Base-by-base conservation (phyloP, 2,888 invertebrate genomes). In the Thalpophila matura region DNA sequence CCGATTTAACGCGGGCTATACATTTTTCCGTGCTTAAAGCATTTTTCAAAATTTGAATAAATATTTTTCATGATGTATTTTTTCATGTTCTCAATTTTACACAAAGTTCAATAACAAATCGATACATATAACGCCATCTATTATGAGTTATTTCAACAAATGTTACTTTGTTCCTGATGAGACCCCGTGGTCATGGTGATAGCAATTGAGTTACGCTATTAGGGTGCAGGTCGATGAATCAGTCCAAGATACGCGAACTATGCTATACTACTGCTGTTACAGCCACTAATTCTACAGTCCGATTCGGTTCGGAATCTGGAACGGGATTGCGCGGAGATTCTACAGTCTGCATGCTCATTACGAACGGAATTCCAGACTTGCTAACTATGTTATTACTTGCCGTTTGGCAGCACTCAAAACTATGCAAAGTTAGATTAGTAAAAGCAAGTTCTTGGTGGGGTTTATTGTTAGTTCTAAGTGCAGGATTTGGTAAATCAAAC, bases 331-430 rank as follows among this genome's bases (percentile, higher is more conserved):
- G n/a, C 29, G 6, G 42, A 58, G 58, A 73, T 69, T 51, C 51
- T 20, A 35, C 67, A 58, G 54, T 66, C 53, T 73, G 66, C 49
- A 73, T 50, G 51, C 59, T 73, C 59, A 66, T 69, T 69, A 73
- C 49, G 6, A 33, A 40, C 40, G 33, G 67, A 35, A 73, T 66
- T 43, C 58, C 59, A 58, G 67, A 46, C 50, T 45, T n/a, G 14
- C 56, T 64, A 73, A 73, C 58, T 40, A 53, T 45, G 42, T 63
- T 67, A 73, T 51, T 58, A 49, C 58, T 50, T 42, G 55, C 22
- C 31, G 49, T 72, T 71, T 56, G 49, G 49, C 29, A 70, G 46
- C 62, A 47, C 46, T 56, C 45, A 40, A 40, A 63, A 55, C 67
- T 45, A 18, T 51, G 49, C 6, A 20, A 46, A 64, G 29, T 64